A percentile compares a stretch with the other conserved stretches of the same genome.
Evolutionary conservation across 2,797 vertebrate species (phyloP).

Genomic region (Danio aesculapii): DNA sequence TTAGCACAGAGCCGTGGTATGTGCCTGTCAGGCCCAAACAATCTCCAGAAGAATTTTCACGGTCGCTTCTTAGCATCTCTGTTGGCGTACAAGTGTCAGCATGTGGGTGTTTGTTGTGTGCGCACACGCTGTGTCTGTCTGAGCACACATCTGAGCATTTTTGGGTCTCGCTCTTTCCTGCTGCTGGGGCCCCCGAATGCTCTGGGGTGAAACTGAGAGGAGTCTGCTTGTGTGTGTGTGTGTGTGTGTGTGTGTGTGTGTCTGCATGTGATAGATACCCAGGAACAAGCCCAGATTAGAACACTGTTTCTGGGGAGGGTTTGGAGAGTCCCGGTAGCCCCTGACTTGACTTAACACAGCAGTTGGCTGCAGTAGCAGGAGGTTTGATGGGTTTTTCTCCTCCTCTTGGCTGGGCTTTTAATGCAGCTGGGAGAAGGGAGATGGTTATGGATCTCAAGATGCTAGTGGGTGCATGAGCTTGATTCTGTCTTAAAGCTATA

Average conservation of each 20-base stretch:
- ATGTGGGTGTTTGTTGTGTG: conserved; percentile 23
- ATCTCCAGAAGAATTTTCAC: conserved; percentile 46
- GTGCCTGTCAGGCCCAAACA: conserved; percentile 51
- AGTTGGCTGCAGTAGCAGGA: neutral
- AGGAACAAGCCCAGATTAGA: conserved; percentile 64
- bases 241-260: neutral
- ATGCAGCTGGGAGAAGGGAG: neutral
- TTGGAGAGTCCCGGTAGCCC: conserved; percentile 24
- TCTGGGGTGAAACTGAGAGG: conserved; percentile 30
- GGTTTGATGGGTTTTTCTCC: conserved; percentile 11
- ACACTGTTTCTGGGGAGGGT: conserved; percentile 61
- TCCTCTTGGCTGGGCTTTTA: neutral
- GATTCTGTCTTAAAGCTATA: conserved; percentile 61
- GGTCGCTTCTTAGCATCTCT: conserved; percentile 11
- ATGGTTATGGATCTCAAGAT: conserved; percentile 44
- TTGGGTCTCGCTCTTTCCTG: conserved; percentile 5
- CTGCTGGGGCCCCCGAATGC: conserved; percentile 23
- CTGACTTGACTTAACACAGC: neutral
- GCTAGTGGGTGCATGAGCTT: neutral
- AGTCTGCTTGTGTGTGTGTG: neutral
- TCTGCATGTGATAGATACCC: conserved; percentile 21
- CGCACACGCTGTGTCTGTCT: neutral
- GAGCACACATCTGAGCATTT: neutral
- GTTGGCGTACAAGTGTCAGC: conserved; percentile 23
- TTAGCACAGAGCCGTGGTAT: conserved; percentile 51